These are phyloP conservation scores for Narcine bancroftii DNA, from an alignment of 2,113 vertebrate genomes.

Conservation along the genomic window DNA sequence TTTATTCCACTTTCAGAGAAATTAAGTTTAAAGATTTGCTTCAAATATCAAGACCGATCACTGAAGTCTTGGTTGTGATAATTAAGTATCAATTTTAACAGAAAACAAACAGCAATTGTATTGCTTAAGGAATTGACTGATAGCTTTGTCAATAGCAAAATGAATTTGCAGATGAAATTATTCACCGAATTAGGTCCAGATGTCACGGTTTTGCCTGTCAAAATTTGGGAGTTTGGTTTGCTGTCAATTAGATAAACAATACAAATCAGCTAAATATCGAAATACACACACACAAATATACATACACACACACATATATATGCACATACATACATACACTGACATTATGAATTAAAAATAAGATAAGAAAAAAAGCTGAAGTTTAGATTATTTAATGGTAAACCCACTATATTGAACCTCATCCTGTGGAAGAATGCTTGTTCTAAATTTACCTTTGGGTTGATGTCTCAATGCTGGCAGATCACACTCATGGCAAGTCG, in stretches of 20 bases:
- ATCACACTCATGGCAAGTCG: neutral
- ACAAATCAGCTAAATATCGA: neutral
- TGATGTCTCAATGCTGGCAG: neutral
- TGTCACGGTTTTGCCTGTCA: neutral
- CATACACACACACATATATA: neutral
- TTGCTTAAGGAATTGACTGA: neutral
- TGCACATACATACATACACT: neutral
- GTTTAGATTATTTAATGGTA: neutral
- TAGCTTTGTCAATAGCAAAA: neutral
- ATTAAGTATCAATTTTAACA: neutral
- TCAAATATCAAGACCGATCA: neutral
- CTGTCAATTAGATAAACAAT: neutral
- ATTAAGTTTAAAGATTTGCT: neutral
- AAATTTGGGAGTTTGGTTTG: neutral
- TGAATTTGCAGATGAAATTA: constrained; percentile 12
- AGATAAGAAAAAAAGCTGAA: neutral
- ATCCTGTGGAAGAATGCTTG: neutral
- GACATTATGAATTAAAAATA: neutral
- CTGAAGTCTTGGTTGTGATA: neutral
- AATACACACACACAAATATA: neutral
- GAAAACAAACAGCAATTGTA: neutral
- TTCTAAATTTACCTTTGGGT: neutral
- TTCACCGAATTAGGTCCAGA: neutral
- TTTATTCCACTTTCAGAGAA: neutral
- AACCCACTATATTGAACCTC: neutral